Conservation (phyloP, 2,888 invertebrate species). For the Lithophane socia region DNA sequence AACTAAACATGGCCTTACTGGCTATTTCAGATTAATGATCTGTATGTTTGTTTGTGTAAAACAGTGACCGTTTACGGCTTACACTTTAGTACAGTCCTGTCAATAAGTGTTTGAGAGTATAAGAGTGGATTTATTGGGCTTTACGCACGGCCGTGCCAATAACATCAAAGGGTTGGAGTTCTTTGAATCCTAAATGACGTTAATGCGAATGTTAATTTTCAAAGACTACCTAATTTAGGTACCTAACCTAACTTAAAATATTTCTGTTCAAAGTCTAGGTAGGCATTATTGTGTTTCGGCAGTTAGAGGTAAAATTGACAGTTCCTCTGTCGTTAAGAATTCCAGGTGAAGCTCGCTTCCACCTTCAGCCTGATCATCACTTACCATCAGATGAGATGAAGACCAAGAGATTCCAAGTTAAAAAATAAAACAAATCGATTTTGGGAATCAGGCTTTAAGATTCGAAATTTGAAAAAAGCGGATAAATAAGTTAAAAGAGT, state of each 20-base stretch:
- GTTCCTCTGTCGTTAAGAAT: too few relatives aligned
- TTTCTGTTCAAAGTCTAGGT: background rate
- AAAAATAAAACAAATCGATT: too few relatives aligned
- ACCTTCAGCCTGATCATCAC: too few relatives aligned
- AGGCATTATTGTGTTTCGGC: too few relatives aligned
- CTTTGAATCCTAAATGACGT: constrained; percentile 45
- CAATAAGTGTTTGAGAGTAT: constrained; percentile 50
- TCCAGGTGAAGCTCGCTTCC: too few relatives aligned
- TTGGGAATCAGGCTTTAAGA: too few relatives aligned
- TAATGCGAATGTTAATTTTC: constrained; percentile 29
- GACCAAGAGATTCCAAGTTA: too few relatives aligned
- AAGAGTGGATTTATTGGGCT: constrained; percentile 47
- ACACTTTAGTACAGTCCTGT: constrained; percentile 37
- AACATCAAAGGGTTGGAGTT: constrained; percentile 42
- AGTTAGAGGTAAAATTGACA: too few relatives aligned
- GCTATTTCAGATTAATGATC: constrained; percentile 33
- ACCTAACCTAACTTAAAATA: background rate
- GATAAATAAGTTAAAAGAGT: too few relatives aligned
- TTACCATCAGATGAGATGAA: too few relatives aligned
- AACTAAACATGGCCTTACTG: background rate
- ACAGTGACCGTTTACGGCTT: constrained; percentile 39
- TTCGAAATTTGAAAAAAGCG: too few relatives aligned
- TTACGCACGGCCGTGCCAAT: constrained; percentile 41
- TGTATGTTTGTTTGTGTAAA: constrained; percentile 30
- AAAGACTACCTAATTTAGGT: background rate